Evolutionary conservation across 1,140 invertebrate genomes (phyloP), one percentile per base, ranked within the genome.

Genomic region (Samia ricini): DNA sequence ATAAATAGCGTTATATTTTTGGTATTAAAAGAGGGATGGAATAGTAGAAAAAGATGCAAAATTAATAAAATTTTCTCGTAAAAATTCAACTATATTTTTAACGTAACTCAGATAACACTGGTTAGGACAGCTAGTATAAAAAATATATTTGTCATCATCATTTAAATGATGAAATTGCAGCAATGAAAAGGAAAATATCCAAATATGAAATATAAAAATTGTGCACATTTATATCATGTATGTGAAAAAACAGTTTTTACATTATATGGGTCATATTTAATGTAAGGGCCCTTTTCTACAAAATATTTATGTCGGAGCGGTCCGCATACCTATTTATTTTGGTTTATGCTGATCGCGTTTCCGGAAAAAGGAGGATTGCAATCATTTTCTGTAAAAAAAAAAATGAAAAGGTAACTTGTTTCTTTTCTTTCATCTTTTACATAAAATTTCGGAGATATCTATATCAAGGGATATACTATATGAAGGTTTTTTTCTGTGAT

Each of bases 311-410:
- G 15, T 33, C 19, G 7, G 26, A 29, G 7, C 36, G 48, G 33
- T 22, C 57, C 50, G 33, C 12, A 33, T 7, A 22, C 10, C 51
- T 49, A 56, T 66, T 52, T 65, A 60, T 61, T 66, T 58, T 36
- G 22, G 24, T 51, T 54, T 61, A 29, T 58, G 48, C 36, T 52
- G 49, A 57, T 61, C 20, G 22, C 36, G n/a, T 66, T 26, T 50
- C 57, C 52, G 52, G 52, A 19, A 55, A 55, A 42, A 12, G 4
- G 33, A 42, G 33, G 33, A 42, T 42, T 42, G 33, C 33, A 42
- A 42, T 42, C 52, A 24, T 18, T 57, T 57, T 57, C 24, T 19
- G 56, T n/a, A 33, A 33, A 57, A 57, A 22, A 33, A 33, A 57
- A 57, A 22, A 18, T 26, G 24, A 26, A 24, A 56, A 56, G 22